Evolutionary conservation across 2,888 invertebrate species (phyloP), one percentile per base, ranked within the genome.

Genomic region (Lamproptera curius): DNA sequence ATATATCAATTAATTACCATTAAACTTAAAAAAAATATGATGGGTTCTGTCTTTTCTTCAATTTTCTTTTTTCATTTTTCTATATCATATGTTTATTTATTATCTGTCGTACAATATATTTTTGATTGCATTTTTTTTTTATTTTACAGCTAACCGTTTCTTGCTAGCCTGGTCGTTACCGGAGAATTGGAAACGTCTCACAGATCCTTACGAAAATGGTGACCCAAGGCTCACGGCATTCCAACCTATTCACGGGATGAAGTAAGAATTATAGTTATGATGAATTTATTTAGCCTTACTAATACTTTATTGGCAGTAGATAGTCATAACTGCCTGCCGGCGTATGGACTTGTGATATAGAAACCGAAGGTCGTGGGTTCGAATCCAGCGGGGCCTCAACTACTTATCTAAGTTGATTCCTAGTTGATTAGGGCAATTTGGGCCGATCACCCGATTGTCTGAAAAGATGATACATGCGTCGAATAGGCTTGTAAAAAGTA

Each of bases 81-180:
- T n/a, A n/a, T n/a, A n/a, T n/a, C n/a, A n/a, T n/a, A n/a, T n/a
- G n/a, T n/a, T n/a, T n/a, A n/a, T n/a, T n/a, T n/a, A n/a, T n/a
- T n/a, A n/a, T n/a, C n/a, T n/a, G n/a, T n/a, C n/a, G n/a, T n/a
- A n/a, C n/a, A n/a, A n/a, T n/a, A n/a, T n/a, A n/a, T n/a, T 4
- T 23, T 23, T 23, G 23, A 23, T 6, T 23, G 23, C 8, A 23
- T 23, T 23, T 23, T 23, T 28, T 5, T 28, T 3, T 16, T 43
- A 8, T 31, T 2, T 56, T 51, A 4, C 51, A 62, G 63, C 58
- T 0, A 62, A 61, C 26, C 55, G 45, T 10, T 53, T 47, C 17
- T 44, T 64, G 33, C 40, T 53, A 42, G 20, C 56, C 0, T 64
- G 61, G 61, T 62, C 62, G 2, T 16, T 60, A 0, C 16, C 43